phyloP scores from a whole-genome alignment of 2,888 invertebrate genomes.

The Drosophila nigricruria region DNA sequence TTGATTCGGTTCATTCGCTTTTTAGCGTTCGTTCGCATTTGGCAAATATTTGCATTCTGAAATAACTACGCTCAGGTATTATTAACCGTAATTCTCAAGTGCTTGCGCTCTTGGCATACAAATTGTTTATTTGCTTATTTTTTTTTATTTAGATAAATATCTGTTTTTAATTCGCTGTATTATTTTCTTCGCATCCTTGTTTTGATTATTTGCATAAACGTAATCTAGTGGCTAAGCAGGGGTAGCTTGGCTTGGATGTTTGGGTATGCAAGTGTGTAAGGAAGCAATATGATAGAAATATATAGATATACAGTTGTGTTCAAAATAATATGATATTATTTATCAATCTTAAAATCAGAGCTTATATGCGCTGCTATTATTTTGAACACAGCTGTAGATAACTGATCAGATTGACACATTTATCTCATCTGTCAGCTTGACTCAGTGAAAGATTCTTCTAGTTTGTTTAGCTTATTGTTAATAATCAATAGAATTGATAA shows the following conservation, averaged over 20 bases:
- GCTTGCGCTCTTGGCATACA: conserved; percentile 47
- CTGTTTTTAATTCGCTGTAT: conserved; percentile 11
- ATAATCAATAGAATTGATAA: too few species aligned
- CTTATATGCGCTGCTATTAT: too few species aligned
- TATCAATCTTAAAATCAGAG: too few species aligned
- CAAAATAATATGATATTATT: too few species aligned
- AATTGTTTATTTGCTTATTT: conserved; percentile 40
- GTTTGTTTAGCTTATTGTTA: too few species aligned
- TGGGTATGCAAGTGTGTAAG: too few species aligned
- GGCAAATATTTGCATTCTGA: conserved; percentile 63
- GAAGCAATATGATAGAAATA: too few species aligned
- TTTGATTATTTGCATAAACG: conserved; percentile 8
- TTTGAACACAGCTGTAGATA: too few species aligned
- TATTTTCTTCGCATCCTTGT: conserved; percentile 14
- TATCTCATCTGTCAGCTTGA: too few species aligned
- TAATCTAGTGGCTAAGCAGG: not conserved
- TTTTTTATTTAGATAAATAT: conserved; percentile 26
- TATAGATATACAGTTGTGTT: too few species aligned
- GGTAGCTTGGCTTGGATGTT: not conserved
- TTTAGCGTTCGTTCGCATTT: conserved; percentile 63
- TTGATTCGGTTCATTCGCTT: conserved; percentile 46
- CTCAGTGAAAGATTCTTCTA: too few species aligned
- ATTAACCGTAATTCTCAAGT: conserved; percentile 59
- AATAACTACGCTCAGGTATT: conserved; percentile 65
- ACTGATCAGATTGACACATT: too few species aligned